These are phyloP conservation scores for Halesus radiatus DNA, from an alignment of 1,140 invertebrate genomes.

Conservation along the genomic window DNA sequence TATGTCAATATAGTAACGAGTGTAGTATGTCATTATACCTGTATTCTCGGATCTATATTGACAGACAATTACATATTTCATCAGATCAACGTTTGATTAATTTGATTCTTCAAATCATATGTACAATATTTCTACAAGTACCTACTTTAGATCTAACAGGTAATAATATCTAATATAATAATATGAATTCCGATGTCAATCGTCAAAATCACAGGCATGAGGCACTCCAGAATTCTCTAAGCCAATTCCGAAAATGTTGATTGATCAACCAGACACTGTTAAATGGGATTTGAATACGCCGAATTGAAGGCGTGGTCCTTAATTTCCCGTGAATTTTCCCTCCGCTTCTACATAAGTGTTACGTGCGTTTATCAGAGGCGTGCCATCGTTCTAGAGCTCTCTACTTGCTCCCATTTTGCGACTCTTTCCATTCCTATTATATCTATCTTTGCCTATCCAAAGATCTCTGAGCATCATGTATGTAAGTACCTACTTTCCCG, in stretches of 20 bases:
- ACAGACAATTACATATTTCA: no score
- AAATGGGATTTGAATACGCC: slow-evolving; percentile 53
- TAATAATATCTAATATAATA: neutral
- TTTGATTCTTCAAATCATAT: no score
- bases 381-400: no score
- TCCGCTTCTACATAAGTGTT: neutral
- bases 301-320: slow-evolving; percentile 50
- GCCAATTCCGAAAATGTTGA: slow-evolving; percentile 37
- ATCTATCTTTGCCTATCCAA: no score
- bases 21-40: no score
- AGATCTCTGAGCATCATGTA: no score
- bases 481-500: no score
- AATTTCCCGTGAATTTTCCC: slow-evolving; percentile 33
- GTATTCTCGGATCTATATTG: no score
- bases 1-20: no score
- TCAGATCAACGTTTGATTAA: no score
- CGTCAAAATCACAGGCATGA: neutral
- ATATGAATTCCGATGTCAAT: neutral
- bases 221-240: neutral
- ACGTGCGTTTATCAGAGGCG: neutral
- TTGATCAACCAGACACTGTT: slow-evolving; percentile 50
- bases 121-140: neutral
- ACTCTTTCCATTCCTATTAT: no score
- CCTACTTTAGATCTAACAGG: neutral
- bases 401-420: no score